These are phyloP conservation scores for Sitophilus oryzae DNA, from an alignment of 1,140 invertebrate species.

Conservation along the genomic window DNA sequence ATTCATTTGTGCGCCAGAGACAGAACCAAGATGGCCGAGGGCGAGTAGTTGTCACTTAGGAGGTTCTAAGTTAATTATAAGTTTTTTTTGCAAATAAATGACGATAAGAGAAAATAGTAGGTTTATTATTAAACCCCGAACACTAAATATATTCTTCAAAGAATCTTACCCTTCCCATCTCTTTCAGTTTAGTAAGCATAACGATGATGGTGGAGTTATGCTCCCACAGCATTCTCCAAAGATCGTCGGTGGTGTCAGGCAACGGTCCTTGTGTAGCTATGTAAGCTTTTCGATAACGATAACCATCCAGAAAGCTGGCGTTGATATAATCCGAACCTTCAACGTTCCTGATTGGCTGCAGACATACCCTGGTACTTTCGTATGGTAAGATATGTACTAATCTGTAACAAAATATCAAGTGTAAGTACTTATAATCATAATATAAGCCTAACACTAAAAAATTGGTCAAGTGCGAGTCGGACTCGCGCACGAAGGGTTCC, in stretches of 20 bases:
- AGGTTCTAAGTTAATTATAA: no score
- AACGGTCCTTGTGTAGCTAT: constrained; percentile 98
- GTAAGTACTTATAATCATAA: no score
- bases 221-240: constrained; percentile 99
- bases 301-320: constrained; percentile 95
- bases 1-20: no score
- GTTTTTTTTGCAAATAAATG: no score
- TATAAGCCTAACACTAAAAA: no score
- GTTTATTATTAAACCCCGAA: no score
- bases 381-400: constrained; percentile 92
- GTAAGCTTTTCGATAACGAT: constrained; percentile 85
- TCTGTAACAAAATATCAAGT: constrained; percentile 16
- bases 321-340: constrained; percentile 99
- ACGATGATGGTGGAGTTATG: constrained; percentile 99
- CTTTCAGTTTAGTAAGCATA: constrained; percentile 96
- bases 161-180: constrained; percentile 85
- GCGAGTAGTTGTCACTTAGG: no score
- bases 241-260: constrained; percentile 92
- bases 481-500: no score
- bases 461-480: no score
- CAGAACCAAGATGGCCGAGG: no score
- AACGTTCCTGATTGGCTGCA: constrained; percentile 82
- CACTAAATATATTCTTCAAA: no score
- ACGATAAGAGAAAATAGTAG: no score
- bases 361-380: constrained; percentile 90